These are phyloP conservation scores for Morpho deidamia DNA, from an alignment of 2,888 invertebrate genomes.

Conservation along the genomic window DNA sequence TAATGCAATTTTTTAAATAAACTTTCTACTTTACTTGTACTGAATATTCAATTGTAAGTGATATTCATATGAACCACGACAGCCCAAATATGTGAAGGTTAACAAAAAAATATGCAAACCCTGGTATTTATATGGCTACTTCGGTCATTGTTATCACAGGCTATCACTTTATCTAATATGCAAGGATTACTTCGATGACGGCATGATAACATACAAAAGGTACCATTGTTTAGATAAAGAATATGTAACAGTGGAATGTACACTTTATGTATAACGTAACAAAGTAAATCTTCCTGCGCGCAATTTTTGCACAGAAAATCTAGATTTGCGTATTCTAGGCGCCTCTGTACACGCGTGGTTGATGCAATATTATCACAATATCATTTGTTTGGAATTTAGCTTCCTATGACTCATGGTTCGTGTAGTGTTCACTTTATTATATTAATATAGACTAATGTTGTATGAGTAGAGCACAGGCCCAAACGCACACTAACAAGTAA, in stretches of 20 bases:
- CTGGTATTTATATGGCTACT: slow-evolving; percentile 12
- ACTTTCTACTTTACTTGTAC: too few species aligned
- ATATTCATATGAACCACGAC: too few species aligned
- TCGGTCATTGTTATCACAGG: slow-evolving; percentile 20
- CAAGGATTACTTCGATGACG: slow-evolving; percentile 17
- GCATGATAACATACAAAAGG: slow-evolving; percentile 14
- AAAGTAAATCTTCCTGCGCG: not conserved
- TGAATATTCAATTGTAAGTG: too few species aligned
- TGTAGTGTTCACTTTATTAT: too few species aligned
- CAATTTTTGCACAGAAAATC: not conserved
- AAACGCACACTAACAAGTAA: too few species aligned
- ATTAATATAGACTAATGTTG: too few species aligned
- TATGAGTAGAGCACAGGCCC: too few species aligned
- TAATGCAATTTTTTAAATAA: too few species aligned
- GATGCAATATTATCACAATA: slow-evolving; percentile 13
- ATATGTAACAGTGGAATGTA: not conserved
- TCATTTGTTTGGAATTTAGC: slow-evolving; percentile 15
- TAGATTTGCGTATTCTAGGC: slow-evolving; percentile 7
- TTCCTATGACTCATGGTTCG: slow-evolving; percentile 14
- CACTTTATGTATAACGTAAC: not conserved
- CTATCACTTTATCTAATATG: slow-evolving; percentile 22
- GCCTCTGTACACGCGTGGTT: slow-evolving; percentile 7
- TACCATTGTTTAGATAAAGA: slow-evolving; percentile 7
- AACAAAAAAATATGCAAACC: slow-evolving; percentile 13
- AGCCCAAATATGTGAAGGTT: slow-evolving; percentile 1